Base-by-base conservation (phyloP, 2,797 vertebrate species). In the Champsocephalus gunnari region DNA sequence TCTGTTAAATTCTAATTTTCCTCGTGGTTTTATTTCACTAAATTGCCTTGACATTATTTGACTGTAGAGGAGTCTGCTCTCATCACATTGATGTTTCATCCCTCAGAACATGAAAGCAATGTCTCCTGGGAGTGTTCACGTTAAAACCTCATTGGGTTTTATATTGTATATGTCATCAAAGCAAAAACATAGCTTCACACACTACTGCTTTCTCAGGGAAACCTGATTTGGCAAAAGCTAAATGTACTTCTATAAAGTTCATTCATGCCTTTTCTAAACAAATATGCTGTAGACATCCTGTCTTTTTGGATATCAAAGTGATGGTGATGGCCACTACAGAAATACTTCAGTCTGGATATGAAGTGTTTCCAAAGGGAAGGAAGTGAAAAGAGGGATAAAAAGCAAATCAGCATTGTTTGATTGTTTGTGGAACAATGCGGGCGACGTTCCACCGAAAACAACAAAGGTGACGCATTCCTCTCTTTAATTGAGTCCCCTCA, bases 381-480 rank as follows among this genome's bases (percentile, higher is more conserved):
- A 90, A 87, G 77, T 71, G 28, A 86, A 87, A 75, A 45, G 51
- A 64, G 50, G 32, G 47, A 59, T 65, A 55, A 66, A 75, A 81
- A 83, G 57, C 73, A 76, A 75, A 75, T 75, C 75, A 56, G 77
- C 83, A 87, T 87, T 57, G 60, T 91, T 90, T 82, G 65, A 85
- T 92, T 92, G 85, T 94, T 89, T 81, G 80, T 63, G 80, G 86
- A 89, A 93, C 92, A 91, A 92, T 89, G 73, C 44, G 9, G 82
- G 86, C 79, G 5, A 65, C 89, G 90, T 93, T 95, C 92, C 92
- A 59, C 56, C 51, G 83, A 75, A 79, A 84, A 85, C 88, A 88
- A 93, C 92, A 87, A 89, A 89, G 81, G 82, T 71, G 61, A 93
- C 79, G 82, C 89, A 94, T 95, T 95, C 92, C 92, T 85, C 63